Conservation (phyloP, 2,113 vertebrate species). For the Ictidomys tridecemlineatus region DNA sequence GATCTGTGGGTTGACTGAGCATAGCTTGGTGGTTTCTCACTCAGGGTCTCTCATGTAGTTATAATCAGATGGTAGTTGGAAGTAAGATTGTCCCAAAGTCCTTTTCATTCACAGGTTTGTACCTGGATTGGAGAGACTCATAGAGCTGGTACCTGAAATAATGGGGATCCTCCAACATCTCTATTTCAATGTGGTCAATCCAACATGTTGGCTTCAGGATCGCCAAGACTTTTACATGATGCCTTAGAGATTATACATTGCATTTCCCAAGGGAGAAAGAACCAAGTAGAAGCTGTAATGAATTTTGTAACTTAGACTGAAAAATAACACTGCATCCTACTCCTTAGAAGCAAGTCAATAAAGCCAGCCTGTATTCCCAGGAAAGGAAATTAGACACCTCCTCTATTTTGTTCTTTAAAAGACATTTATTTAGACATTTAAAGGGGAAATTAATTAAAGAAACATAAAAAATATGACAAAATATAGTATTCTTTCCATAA, state of each 20-base stretch:
- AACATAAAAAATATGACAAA: neutral
- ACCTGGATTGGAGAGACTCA: neutral
- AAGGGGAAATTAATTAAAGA: neutral
- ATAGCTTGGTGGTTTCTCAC: neutral
- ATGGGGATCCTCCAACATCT: neutral
- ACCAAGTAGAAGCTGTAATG: neutral
- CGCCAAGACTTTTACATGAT: neutral
- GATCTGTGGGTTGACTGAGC: no score
- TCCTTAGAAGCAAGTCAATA: constrained; percentile 3
- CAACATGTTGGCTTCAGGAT: neutral
- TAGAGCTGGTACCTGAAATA: neutral
- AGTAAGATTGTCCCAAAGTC: neutral
- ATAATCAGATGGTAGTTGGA: neutral
- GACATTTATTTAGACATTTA: neutral
- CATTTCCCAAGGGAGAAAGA: neutral
- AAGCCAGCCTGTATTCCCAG: neutral
- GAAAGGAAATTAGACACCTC: neutral
- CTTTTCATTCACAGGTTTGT: neutral
- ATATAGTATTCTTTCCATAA: neutral
- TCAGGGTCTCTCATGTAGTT: neutral
- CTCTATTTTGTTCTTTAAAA: neutral
- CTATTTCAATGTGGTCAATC: neutral
- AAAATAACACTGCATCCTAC: neutral
- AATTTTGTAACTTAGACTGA: neutral
- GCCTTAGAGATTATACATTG: neutral